Percentiles rank a stretch among this genome's conserved stretches.
Evolutionary conservation across 2,113 vertebrate species (phyloP).

Genomic region (Cryptoleucopteryx plumbea): DNA sequence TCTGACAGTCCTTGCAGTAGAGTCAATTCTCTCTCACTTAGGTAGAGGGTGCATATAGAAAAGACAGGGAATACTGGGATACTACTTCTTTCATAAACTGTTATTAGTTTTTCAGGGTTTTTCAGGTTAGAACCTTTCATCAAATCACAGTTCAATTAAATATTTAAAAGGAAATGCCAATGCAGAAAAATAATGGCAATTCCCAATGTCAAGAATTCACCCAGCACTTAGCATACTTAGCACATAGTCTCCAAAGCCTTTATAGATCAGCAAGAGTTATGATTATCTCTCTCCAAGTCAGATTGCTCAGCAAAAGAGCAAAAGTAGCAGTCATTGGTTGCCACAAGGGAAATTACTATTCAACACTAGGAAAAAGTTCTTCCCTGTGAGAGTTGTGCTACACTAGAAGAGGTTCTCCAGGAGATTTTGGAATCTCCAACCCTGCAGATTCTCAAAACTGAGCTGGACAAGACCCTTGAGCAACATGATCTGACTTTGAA

Average conservation of each 20-base stretch:
- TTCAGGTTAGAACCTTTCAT: background rate
- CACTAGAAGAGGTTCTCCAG: background rate
- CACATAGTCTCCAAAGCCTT: background rate
- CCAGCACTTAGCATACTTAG: background rate
- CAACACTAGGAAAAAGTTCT: background rate
- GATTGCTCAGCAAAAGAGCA: background rate
- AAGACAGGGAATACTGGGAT: background rate
- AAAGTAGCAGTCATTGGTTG: background rate
- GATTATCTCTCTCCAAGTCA: background rate
- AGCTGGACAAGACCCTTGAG: background rate
- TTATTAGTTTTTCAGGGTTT: background rate
- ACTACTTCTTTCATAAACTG: background rate
- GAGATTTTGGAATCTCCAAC: background rate
- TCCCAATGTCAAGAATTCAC: background rate
- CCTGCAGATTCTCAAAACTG: background rate
- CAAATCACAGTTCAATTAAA: background rate
- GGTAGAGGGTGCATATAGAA: background rate
- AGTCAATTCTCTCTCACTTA: background rate
- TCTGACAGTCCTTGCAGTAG: background rate
- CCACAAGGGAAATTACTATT: background rate
- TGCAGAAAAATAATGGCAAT: background rate
- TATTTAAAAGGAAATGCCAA: background rate
- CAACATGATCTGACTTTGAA: background rate
- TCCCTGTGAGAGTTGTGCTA: background rate
- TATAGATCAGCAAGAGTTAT: background rate